These are phyloP conservation scores for Bombylius discolor DNA, from an alignment of 2,888 invertebrate genomes.

Conservation along the genomic window DNA sequence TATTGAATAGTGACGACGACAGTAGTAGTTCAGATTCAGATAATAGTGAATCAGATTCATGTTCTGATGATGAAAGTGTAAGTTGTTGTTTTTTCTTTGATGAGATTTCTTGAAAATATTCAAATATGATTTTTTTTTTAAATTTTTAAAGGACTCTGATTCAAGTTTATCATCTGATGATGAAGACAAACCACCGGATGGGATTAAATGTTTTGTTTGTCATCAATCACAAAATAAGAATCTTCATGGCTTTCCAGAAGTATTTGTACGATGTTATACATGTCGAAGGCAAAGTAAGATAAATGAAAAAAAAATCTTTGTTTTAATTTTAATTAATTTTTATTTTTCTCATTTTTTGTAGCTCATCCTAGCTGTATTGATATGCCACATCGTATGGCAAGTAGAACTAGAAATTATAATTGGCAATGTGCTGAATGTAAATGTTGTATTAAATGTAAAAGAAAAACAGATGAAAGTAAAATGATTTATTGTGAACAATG, in stretches of 20 bases:
- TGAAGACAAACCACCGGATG: conserved; percentile 28
- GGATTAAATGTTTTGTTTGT: conserved; percentile 44
- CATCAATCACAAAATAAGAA: conserved; percentile 45
- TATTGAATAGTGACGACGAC: conserved; percentile 15
- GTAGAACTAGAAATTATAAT: conserved; percentile 68
- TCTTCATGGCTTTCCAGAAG: conserved; percentile 44
- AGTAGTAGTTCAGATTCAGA: neutral
- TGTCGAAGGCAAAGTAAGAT: conserved; percentile 44
- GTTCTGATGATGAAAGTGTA: conserved; percentile 9
- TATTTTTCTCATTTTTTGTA: conserved; percentile 26
- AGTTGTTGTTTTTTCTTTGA: neutral
- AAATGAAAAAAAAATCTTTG: neutral
- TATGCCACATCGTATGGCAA: conserved; percentile 67
- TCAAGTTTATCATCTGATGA: conserved; percentile 20
- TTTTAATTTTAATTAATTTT: neutral
- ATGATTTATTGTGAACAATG: conserved; percentile 92
- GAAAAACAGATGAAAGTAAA: conserved; percentile 72
- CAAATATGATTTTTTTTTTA: neutral
- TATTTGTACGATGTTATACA: conserved; percentile 46
- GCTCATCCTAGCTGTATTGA: conserved; percentile 83
- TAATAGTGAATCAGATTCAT: conserved; percentile 13
- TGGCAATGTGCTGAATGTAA: conserved; percentile 95
- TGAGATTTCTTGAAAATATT: too few species aligned
- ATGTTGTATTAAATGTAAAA: conserved; percentile 71
- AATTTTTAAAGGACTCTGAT: conserved; percentile 15